Evolutionary conservation across 2,113 vertebrate species (phyloP).

Genomic region (Gulo gulo): DNA sequence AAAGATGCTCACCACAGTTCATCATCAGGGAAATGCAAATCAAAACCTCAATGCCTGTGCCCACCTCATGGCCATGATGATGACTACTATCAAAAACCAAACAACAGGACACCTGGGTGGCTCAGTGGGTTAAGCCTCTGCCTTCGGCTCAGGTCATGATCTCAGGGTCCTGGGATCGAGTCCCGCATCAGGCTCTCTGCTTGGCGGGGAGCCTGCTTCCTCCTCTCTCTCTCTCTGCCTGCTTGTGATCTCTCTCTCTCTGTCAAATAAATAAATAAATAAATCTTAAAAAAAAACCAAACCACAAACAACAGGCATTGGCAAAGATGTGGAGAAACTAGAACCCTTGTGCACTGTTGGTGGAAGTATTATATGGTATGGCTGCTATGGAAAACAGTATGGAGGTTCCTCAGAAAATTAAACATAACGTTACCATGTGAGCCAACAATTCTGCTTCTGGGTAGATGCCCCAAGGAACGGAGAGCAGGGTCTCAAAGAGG

Average conservation of each 20-base stretch:
- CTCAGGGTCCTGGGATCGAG: no score
- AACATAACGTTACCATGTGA: no score
- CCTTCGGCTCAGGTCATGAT: no score
- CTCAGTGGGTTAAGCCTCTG: no score
- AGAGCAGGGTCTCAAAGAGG: not conserved
- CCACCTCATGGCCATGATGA: not conserved
- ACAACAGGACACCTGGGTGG: not conserved
- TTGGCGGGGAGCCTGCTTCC: no score
- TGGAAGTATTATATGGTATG: no score
- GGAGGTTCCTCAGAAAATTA: not conserved
- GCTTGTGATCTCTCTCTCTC: no score
- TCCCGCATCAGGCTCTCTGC: no score
- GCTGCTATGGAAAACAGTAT: not conserved
- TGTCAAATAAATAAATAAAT: no score
- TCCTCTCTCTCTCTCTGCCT: no score
- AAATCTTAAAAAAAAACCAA: no score
- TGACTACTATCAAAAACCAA: not conserved
- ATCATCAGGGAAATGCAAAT: not conserved
- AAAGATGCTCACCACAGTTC: not conserved
- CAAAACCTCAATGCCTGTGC: not conserved
- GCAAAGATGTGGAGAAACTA: not conserved
- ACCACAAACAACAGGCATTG: not conserved
- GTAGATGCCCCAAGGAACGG: not conserved
- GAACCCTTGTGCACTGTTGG: not conserved
- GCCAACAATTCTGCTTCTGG: not conserved